Evolutionary conservation across 2,113 vertebrate genomes (phyloP).

Genomic region (Thunnus thynnus): DNA sequence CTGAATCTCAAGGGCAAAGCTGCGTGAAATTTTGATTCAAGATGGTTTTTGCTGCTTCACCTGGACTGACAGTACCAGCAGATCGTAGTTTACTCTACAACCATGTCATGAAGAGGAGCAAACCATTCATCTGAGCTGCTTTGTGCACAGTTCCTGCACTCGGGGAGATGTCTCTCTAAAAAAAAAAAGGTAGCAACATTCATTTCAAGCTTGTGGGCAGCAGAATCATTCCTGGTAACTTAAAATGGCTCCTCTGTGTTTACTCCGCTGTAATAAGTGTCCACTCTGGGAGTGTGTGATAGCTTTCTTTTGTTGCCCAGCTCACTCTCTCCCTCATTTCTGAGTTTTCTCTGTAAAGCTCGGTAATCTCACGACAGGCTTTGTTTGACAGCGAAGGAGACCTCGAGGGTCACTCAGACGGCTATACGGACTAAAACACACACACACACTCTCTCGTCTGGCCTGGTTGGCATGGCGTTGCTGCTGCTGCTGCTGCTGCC

Average conservation of each 20-base stretch:
- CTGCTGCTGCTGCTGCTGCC: background rate
- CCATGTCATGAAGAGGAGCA: background rate
- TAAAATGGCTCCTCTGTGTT: conserved; percentile 33
- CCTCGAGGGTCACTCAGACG: conserved; percentile 31
- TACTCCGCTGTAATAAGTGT: conserved; percentile 33
- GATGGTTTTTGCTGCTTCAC: background rate
- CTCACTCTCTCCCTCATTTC: conserved; percentile 16
- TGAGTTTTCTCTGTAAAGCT: conserved; percentile 21
- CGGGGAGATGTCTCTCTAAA: background rate
- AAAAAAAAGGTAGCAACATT: conserved; percentile 8
- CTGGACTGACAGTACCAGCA: background rate
- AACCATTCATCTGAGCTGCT: conserved; percentile 9
- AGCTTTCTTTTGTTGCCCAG: conserved; percentile 34
- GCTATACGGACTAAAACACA: conserved; percentile 5
- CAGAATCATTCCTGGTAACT: conserved; percentile 28
- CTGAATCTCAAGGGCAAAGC: background rate
- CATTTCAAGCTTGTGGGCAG: conserved; percentile 37
- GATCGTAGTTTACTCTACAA: background rate
- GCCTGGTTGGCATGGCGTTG: background rate
- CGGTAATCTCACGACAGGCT: conserved; percentile 46
- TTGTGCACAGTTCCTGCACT: background rate
- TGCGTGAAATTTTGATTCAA: background rate
- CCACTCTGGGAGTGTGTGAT: conserved; percentile 27
- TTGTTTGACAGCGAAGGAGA: conserved; percentile 8
- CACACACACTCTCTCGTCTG: background rate